Evolutionary conservation across 2,888 invertebrate species (phyloP).

Genomic region (Unio pictorum): DNA sequence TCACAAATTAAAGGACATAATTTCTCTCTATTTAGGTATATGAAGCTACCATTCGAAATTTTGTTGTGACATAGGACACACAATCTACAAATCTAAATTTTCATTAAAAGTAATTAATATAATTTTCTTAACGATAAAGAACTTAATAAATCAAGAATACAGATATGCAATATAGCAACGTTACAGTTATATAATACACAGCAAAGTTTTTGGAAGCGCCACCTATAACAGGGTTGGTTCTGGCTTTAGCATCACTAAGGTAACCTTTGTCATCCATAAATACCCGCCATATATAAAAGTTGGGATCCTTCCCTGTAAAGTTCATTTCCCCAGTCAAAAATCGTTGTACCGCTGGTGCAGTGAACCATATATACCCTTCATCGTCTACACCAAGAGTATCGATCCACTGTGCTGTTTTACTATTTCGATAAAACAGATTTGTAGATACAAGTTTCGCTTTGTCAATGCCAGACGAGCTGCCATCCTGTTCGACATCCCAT

Average conservation of each 20-base stretch:
- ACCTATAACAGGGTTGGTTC: background rate
- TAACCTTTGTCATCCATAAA: slow-evolving; percentile 2
- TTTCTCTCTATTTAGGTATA: too few species aligned
- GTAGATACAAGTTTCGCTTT: slow-evolving; percentile 14
- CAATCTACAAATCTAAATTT: too few species aligned
- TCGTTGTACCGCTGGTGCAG: slow-evolving; percentile 26
- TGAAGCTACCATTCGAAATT: too few species aligned
- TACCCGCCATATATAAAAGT: slow-evolving; percentile 7
- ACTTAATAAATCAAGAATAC: too few species aligned
- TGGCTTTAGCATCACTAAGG: slow-evolving; percentile 4
- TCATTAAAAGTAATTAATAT: too few species aligned
- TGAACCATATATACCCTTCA: slow-evolving; percentile 35
- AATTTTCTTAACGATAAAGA: too few species aligned
- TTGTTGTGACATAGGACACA: too few species aligned
- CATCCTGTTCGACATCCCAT: slow-evolving; percentile 24
- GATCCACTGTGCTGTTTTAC: slow-evolving; percentile 29
- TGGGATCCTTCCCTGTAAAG: slow-evolving; percentile 1
- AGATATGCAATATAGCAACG: too few species aligned
- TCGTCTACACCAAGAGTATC: slow-evolving; percentile 34
- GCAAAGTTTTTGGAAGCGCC: too few species aligned
- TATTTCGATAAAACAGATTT: slow-evolving; percentile 16
- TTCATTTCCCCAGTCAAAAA: slow-evolving; percentile 10
- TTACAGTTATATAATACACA: too few species aligned
- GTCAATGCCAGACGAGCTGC: slow-evolving; percentile 3
- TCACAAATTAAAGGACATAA: too few species aligned